These are phyloP conservation scores for Scomber japonicus DNA, from an alignment of 2,113 vertebrate genomes.

Conservation along the genomic window DNA sequence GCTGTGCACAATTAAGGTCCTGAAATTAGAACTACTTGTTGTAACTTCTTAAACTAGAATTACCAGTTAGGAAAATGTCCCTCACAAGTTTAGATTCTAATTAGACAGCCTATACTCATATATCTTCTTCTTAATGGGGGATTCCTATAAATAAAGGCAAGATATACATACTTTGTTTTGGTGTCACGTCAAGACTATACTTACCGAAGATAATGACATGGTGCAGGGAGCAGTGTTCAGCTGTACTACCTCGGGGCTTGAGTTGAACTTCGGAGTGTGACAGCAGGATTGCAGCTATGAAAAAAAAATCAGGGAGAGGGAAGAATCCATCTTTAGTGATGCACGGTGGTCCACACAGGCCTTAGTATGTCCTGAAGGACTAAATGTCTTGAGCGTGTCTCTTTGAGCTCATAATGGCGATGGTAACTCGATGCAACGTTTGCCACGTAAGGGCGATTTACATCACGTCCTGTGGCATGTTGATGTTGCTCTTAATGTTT, in stretches of 20 bases:
- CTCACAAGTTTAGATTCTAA: conserved; percentile 71
- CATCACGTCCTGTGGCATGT: conserved; percentile 58
- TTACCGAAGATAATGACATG: conserved; percentile 80
- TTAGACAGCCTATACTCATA: conserved; percentile 74
- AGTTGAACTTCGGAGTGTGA: conserved; percentile 65
- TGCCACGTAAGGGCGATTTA: conserved; percentile 73
- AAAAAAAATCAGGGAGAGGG: conserved; percentile 38
- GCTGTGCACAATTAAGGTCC: conserved; percentile 71
- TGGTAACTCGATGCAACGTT: conserved; percentile 75
- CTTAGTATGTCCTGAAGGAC: conserved; percentile 54
- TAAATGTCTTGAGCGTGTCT: conserved; percentile 44
- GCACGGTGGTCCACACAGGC: conserved; percentile 31
- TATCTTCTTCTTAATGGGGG: conserved; percentile 78
- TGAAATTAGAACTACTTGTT: conserved; percentile 65
- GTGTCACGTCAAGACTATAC: conserved; percentile 78
- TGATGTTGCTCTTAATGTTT: conserved; percentile 67
- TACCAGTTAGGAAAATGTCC: conserved; percentile 70
- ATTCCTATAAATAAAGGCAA: conserved; percentile 79
- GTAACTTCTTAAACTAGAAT: conserved; percentile 68
- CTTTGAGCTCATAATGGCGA: conserved; percentile 73
- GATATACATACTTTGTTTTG: conserved; percentile 71
- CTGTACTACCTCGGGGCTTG: conserved; percentile 63
- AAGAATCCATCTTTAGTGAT: conserved; percentile 17
- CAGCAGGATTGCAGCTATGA: conserved; percentile 52
- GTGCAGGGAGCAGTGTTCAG: conserved; percentile 61